Base-by-base conservation (phyloP, 2,113 vertebrate species). In the Catagonus wagneri region DNA sequence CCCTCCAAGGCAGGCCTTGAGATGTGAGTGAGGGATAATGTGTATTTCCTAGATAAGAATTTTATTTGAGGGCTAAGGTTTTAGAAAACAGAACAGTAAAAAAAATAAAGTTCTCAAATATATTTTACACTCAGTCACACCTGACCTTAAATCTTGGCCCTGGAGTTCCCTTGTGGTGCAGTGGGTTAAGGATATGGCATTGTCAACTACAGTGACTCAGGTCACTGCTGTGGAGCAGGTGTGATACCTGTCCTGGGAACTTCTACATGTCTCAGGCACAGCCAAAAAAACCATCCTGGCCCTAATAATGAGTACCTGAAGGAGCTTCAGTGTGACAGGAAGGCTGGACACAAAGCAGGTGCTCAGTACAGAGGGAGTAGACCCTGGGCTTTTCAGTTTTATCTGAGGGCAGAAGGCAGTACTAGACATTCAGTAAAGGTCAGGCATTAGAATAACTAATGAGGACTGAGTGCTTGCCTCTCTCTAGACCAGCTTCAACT, bases 61-160 rank as follows among this genome's bases (percentile, higher is more conserved):
- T 96, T 93, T 89, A 69, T 74, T 88, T 88, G 15, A 74, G 23
- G 27, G 39, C 34, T 89, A 89, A 83, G 83, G 56, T 93, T 90
- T 92, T 79, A 78, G 61, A 85, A 94, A 66, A 92, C 29, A 60
- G 54, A 94, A 78, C 4, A 90, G 71, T 50, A 7, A 16, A 63
- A 36, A 12, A 15, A 20, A 20, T 34, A 29, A n/a, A 65, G n/a
- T 68, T 61, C 12, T 54, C 81, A 78, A 74, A 76, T 36, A 34
- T 27, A 7, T 80, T 71, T 93, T 90, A 76, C 22, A 74, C 29
- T 96, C 39, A 25, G 12, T 90, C 39, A 66, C 11, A 90, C 16
- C 3, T 52, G 58, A 89, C 39, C n/a, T 93, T 94, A 90, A 95
- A 95, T 85, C n/a, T 44, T 44, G 44, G 44, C 44, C 44, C 44